Conservation (phyloP, 2,797 vertebrate species). For the Girardinus metallicus region DNA sequence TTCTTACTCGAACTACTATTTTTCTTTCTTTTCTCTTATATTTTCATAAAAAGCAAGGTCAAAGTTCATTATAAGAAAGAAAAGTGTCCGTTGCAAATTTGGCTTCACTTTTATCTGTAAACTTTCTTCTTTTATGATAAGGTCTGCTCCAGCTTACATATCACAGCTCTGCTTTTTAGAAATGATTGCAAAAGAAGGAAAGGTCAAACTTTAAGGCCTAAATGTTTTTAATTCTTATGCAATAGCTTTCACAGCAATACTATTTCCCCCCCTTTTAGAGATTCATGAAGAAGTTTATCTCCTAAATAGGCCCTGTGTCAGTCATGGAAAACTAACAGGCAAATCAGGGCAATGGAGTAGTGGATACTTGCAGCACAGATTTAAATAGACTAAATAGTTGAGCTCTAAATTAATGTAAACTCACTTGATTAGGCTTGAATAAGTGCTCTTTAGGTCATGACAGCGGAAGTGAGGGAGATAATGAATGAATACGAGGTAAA, state of each 20-base stretch:
- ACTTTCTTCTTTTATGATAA: not conserved
- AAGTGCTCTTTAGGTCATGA: slow-evolving; percentile 22
- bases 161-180: not conserved
- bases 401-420: slow-evolving; percentile 29
- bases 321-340: slow-evolving; percentile 11
- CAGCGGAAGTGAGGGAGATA: slow-evolving; percentile 46
- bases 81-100: not conserved
- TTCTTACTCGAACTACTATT: no score
- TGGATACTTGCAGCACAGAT: not conserved
- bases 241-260: not conserved
- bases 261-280: not conserved
- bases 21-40: not conserved
- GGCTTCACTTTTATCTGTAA: not conserved
- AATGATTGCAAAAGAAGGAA: not conserved
- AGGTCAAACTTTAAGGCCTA: not conserved
- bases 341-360: not conserved
- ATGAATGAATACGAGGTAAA: slow-evolving; percentile 47
- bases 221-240: not conserved
- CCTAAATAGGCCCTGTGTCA: not conserved
- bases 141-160: not conserved
- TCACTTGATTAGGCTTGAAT: slow-evolving; percentile 38
- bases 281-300: not conserved
- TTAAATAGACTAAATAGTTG: not conserved
- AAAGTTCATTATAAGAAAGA: not conserved
- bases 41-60: not conserved